phyloP scores from a whole-genome alignment of 2,797 vertebrate genomes.

The Premnoplex brunnescens region DNA sequence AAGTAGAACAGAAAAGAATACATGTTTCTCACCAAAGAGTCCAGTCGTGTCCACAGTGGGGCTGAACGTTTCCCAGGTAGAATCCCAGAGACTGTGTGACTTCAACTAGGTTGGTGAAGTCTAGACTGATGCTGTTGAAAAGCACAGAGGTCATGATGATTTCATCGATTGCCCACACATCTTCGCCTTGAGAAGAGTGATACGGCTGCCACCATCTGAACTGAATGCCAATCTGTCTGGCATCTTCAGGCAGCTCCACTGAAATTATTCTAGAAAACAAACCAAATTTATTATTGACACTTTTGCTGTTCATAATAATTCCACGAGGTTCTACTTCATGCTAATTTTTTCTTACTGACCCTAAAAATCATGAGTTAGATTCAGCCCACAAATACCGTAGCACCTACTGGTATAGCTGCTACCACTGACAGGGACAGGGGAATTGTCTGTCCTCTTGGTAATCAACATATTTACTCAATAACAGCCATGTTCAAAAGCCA shows the following conservation, averaged over 20 bases:
- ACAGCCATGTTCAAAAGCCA: background rate
- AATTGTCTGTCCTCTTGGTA: background rate
- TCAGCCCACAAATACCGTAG: background rate
- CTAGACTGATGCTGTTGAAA: slow-evolving; percentile 97
- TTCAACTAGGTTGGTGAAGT: slow-evolving; percentile 95
- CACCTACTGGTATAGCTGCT: background rate
- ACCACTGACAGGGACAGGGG: background rate
- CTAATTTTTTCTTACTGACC: background rate
- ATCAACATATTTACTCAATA: background rate
- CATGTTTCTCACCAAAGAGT: slow-evolving; percentile 87
- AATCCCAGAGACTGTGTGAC: slow-evolving; percentile 98
- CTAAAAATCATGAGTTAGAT: background rate
- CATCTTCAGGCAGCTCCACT: slow-evolving; percentile 90
- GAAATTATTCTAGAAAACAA: slow-evolving; percentile 88
- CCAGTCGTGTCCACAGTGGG: slow-evolving; percentile 96
- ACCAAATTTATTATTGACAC: background rate
- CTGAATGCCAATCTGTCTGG: slow-evolving; percentile 92
- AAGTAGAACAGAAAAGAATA: background rate
- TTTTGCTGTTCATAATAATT: background rate
- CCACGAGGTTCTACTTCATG: background rate
- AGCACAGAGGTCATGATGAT: slow-evolving; percentile 97
- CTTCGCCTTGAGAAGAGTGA: slow-evolving; percentile 92
- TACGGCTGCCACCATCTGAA: slow-evolving; percentile 99
- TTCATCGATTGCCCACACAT: slow-evolving; percentile 98
- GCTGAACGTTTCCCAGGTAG: slow-evolving; percentile 96